Evolutionary conservation across 2,888 invertebrate genomes (phyloP), one percentile per base, ranked within the genome.

Genomic region (Teleiodes luculella): DNA sequence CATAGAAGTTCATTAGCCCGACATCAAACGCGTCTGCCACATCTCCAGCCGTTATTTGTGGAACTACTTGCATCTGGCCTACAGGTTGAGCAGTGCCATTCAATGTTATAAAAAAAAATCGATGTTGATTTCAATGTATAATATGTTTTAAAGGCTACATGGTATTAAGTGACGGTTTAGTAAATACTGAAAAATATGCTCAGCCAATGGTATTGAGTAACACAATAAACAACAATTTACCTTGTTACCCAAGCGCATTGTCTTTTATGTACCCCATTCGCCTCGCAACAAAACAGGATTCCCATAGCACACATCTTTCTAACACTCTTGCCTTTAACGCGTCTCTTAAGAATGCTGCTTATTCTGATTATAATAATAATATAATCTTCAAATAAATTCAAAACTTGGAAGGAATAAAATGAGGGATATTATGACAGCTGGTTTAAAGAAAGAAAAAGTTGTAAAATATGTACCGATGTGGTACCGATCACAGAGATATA

Each of bases 1-100:
- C 58, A 59, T 55, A 48, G 16, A 33, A 47, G 54, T 55, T 59
- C 55, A 60, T 62, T 62, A 64, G 55, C 35, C 36, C 35, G 36
- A 62, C 53, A 63, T 62, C 63, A 65, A 63, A 62, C 58, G 57
- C 36, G 33, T 14, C 35, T 11, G 5, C 7, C 35, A n/a, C n/a
- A 16, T 52, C 41, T 41, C n/a, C 31, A 18, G 47, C 18, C 14
- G 28, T 47, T 53, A 53, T 39, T 47, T 47, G 47, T 48, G 39
- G 24, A 11, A 30, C 31, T 14, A 18, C 28, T 47, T 28, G 20
- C 53, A 47, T 52, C 18, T 52, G 43, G 52, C 5, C 35, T 33
- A 43, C 52, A 52, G 45, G 52, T 52, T 43, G 43, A n/a, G n/a
- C n/a, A n/a, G n/a, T n/a, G n/a, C n/a, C n/a, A n/a, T 24, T 24